Conservation (phyloP, 1,140 invertebrate genomes). For the Hylyphantes graminicola region DNA sequence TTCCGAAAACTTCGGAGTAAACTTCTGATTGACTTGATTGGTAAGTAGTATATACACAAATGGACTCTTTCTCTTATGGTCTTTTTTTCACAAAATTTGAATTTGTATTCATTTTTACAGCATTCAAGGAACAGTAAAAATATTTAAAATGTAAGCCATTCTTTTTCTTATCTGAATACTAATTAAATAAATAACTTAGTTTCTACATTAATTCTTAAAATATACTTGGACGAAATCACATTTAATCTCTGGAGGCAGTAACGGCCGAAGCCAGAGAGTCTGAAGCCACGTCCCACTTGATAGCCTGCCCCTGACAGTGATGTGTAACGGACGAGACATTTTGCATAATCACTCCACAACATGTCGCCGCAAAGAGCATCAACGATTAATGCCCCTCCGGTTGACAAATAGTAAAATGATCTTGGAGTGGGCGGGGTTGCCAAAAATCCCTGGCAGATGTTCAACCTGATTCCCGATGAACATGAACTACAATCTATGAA, state of each 20-base stretch:
- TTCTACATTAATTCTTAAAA: neutral
- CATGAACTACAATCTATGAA: neutral
- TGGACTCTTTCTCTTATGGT: too few species aligned
- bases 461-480: conserved; percentile 44
- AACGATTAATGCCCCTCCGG: conserved; percentile 21
- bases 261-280: too few species aligned
- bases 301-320: too few species aligned
- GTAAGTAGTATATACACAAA: too few species aligned
- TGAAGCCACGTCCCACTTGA: too few species aligned
- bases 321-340: conserved; percentile 3
- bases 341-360: conserved; percentile 7
- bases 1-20: too few species aligned
- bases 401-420: conserved; percentile 50
- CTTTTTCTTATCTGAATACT: neutral
- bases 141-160: neutral
- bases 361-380: too few species aligned
- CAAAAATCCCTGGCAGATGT: conserved; percentile 56
- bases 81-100: too few species aligned
- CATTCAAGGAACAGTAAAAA: neutral
- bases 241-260: too few species aligned
- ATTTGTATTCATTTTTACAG: too few species aligned
- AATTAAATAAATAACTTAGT: neutral
- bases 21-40: too few species aligned
- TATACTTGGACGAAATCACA: too few species aligned
- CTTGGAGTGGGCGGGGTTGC: conserved; percentile 44